These are phyloP conservation scores for Drosophila meridiana DNA, from an alignment of 2,888 invertebrate genomes.

Conservation along the genomic window DNA sequence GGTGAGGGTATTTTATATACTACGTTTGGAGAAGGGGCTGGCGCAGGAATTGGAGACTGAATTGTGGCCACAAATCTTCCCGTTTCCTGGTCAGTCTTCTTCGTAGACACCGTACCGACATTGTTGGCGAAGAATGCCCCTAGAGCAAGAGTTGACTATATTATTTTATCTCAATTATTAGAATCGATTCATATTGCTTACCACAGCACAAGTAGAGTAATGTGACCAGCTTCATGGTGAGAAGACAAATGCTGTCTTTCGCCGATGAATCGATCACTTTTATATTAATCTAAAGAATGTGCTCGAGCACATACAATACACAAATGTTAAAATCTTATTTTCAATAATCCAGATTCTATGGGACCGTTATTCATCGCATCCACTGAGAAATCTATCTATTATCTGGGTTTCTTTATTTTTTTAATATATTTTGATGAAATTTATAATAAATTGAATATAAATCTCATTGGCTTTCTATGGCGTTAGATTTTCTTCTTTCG, in stretches of 20 bases:
- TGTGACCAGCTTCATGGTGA: constrained; percentile 59
- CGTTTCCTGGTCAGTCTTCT: constrained; percentile 36
- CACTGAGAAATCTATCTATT: constrained; percentile 46
- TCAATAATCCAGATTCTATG: constrained; percentile 51
- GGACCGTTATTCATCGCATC: constrained; percentile 40
- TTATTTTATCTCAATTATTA: not conserved
- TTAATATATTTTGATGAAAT: constrained; percentile 22
- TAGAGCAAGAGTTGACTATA: not conserved
- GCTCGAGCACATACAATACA: not conserved
- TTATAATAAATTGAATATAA: constrained; percentile 35
- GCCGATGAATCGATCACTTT: constrained; percentile 47
- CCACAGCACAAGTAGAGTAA: constrained; percentile 48
- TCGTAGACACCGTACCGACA: constrained; percentile 6
- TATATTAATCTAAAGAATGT: constrained; percentile 41
- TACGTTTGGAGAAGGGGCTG: constrained; percentile 43
- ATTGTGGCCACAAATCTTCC: constrained; percentile 52
- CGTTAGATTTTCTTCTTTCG: constrained; percentile 22
- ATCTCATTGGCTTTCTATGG: constrained; percentile 43
- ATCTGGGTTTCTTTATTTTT: constrained; percentile 28
- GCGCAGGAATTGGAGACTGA: constrained; percentile 30
- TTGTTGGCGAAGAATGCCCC: constrained; percentile 19
- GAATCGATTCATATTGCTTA: constrained; percentile 35
- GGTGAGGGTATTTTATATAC: constrained; percentile 52
- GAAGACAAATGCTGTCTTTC: constrained; percentile 48
- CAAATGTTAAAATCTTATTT: constrained; percentile 27